These are phyloP conservation scores for Harlomillsia oculata DNA, from an alignment of 1,140 invertebrate species.

Conservation along the genomic window DNA sequence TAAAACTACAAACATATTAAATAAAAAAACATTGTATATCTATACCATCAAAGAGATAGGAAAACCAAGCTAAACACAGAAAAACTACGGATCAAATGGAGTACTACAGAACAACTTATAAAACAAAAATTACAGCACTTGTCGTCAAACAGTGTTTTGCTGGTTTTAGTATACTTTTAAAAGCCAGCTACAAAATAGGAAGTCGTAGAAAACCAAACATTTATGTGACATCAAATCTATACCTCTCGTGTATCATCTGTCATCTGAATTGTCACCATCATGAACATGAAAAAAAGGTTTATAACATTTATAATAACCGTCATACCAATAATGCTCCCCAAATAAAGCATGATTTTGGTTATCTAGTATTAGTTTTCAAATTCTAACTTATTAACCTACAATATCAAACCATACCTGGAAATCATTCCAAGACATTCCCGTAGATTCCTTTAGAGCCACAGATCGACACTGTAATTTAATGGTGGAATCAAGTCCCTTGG, in stretches of 20 bases:
- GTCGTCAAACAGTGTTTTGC: no score
- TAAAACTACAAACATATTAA: no score
- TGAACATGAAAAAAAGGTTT: slow-evolving; percentile 14
- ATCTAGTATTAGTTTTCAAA: no score
- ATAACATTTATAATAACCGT: neutral
- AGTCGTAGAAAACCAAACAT: neutral
- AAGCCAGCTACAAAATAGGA: neutral
- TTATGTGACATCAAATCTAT: slow-evolving; percentile 5
- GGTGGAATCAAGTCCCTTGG: slow-evolving; percentile 57
- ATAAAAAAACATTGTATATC: no score
- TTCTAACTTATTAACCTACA: no score
- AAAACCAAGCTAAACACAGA: no score
- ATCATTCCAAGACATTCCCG: slow-evolving; percentile 82
- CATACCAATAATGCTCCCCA: neutral
- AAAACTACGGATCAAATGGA: no score
- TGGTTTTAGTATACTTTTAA: no score
- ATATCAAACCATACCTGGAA: slow-evolving; percentile 89
- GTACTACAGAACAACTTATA: no score
- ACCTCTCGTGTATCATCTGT: slow-evolving; percentile 13
- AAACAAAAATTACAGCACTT: no score
- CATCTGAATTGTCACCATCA: slow-evolving; percentile 8
- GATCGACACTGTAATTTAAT: slow-evolving; percentile 67
- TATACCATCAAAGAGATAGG: no score
- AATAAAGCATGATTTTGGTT: slow-evolving; percentile 2
- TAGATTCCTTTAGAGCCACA: slow-evolving; percentile 66